These are phyloP conservation scores for Cyanoderma ruficeps DNA, from an alignment of 2,113 vertebrate genomes.

Conservation along the genomic window DNA sequence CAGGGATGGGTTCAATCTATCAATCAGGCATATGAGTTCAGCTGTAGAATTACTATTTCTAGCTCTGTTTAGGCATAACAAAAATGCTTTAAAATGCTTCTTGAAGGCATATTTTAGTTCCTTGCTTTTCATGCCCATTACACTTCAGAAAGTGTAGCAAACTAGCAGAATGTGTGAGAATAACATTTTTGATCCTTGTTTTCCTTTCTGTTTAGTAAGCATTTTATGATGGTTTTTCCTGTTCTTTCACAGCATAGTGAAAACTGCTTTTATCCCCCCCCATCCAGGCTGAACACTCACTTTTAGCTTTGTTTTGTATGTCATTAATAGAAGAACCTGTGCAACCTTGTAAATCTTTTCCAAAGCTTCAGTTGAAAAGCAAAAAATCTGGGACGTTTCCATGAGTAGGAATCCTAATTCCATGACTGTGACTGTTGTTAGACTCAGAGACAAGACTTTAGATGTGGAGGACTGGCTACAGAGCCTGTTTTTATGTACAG, in stretches of 20 bases:
- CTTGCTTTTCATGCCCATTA: not conserved
- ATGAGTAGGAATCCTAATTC: not conserved
- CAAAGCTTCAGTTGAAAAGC: not conserved
- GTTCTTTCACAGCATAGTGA: not conserved
- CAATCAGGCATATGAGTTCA: not conserved
- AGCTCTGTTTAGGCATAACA: conserved; percentile 15
- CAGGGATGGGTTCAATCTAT: not conserved
- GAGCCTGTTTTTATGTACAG: not conserved
- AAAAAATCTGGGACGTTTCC: not conserved
- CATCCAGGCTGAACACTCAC: not conserved
- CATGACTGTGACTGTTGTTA: not conserved
- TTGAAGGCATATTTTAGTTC: conserved; percentile 13
- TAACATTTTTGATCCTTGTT: not conserved
- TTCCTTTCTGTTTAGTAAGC: not conserved
- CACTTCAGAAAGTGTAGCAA: not conserved
- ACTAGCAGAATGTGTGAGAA: not conserved
- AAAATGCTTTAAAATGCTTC: not conserved
- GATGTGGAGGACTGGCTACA: not conserved
- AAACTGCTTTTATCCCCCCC: not conserved
- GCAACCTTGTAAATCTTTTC: not conserved
- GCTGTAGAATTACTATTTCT: conserved; percentile 1
- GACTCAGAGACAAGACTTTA: not conserved
- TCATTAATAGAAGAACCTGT: not conserved
- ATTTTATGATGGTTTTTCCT: not conserved
- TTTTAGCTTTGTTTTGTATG: not conserved